Percentiles rank a stretch among this genome's conserved stretches.
Conservation (phyloP, 2,797 vertebrate species). For the Neostethus bicornis region DNA sequence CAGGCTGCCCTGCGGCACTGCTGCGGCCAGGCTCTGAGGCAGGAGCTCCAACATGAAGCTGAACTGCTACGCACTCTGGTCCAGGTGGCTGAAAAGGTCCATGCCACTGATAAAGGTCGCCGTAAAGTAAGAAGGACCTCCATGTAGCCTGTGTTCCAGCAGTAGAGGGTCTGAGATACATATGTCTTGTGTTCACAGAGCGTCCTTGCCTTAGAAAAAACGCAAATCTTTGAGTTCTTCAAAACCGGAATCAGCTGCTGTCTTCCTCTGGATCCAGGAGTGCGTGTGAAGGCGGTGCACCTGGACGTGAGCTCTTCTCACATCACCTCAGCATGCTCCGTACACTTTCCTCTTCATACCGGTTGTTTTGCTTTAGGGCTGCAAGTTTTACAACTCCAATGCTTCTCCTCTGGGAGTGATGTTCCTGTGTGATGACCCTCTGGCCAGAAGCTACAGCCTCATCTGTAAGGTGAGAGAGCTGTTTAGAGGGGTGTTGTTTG, state of each 20-base stretch:
- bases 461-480: conserved; percentile 91
- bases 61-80: conserved; percentile 82
- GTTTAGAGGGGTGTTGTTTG: no score
- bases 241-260: conserved; percentile 80
- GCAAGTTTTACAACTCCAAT: conserved; percentile 91
- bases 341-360: neutral
- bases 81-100: conserved; percentile 84
- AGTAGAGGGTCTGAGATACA: neutral
- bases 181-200: conserved; percentile 66
- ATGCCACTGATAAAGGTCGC: conserved; percentile 76
- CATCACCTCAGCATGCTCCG: neutral
- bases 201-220: conserved; percentile 80
- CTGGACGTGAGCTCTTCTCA: conserved; percentile 78
- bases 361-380: conserved; percentile 76
- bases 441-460: conserved; percentile 85
- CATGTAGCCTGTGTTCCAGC: neutral
- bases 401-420: conserved; percentile 89
- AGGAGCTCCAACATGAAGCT: conserved; percentile 87
- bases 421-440: conserved; percentile 88
- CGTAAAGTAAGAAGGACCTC: conserved; percentile 83
- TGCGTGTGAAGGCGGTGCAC: conserved; percentile 86
- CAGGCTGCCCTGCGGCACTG: conserved; percentile 87
- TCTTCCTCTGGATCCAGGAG: conserved; percentile 88
- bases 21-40: conserved; percentile 84
- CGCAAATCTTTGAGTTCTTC: conserved; percentile 85